A percentile compares a stretch with the other conserved stretches of the same genome.
Evolutionary conservation across 2,888 invertebrate species (phyloP).

Genomic region (Serripes groenlandicus): DNA sequence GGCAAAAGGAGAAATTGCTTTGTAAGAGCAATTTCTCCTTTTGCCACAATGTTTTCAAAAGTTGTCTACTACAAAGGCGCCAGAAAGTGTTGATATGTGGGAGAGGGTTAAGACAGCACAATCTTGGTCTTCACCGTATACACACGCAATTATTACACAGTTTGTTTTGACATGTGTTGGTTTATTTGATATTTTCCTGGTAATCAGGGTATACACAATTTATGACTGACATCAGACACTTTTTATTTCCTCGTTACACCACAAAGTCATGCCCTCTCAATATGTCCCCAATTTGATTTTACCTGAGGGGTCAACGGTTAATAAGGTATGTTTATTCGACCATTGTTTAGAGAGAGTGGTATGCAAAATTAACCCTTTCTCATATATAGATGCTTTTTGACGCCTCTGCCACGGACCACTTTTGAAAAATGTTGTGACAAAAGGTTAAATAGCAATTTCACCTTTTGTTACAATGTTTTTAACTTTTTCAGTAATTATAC

Average conservation of each 20-base stretch:
- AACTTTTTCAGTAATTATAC: too few relatives aligned
- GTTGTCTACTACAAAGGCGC: too few relatives aligned
- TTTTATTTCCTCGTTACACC: conserved; percentile 22
- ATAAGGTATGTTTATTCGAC: not conserved
- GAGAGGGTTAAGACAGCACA: too few relatives aligned
- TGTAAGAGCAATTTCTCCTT: too few relatives aligned
- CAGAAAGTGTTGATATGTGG: too few relatives aligned
- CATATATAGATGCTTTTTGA: not conserved
- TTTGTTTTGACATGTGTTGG: too few relatives aligned
- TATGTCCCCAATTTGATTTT: conserved; percentile 4
- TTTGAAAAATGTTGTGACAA: not conserved
- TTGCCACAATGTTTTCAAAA: too few relatives aligned
- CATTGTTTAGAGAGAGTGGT: conserved; percentile 24
- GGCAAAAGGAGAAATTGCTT: too few relatives aligned
- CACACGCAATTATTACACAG: too few relatives aligned
- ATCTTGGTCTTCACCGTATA: too few relatives aligned
- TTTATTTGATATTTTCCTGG: too few relatives aligned
- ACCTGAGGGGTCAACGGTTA: conserved; percentile 23
- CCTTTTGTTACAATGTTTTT: not conserved
- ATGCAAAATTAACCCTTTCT: not conserved
- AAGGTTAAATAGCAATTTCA: not conserved
- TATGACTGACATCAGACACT: conserved; percentile 15
- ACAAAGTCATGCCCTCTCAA: conserved; percentile 4
- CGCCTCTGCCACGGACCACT: not conserved
- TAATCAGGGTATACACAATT: conserved; percentile 11